Evolutionary conservation across 2,113 vertebrate species (phyloP), one percentile per base, ranked within the genome.

Genomic region (Pterocles burchelli): DNA sequence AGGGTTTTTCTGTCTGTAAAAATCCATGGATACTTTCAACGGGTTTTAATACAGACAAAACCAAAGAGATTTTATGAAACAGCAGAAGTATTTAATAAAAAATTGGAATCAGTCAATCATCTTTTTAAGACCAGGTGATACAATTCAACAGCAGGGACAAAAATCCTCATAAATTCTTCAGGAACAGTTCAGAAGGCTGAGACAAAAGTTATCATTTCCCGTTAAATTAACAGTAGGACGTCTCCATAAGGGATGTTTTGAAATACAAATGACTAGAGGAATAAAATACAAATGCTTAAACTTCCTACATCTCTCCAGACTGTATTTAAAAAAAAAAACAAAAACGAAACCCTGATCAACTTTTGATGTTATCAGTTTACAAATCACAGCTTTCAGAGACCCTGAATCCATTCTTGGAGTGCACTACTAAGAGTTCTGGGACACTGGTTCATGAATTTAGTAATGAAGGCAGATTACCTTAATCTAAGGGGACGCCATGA

Each of bases 401-500:
- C 28, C 65, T 8, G 14, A 33, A 68, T 17, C 4, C 13, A 7
- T 73, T 48, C 59, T 86, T 1, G 1, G 59, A 57, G 45, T 2
- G 36, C 36, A 12, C 19, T 61, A 33, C 29, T 76, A 15, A 1
- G 76, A 88, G 66, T 14, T 85, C 31, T 52, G 49, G 70, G 89
- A 83, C 70, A 33, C 77, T 43, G 46, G 25, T 8, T 71, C 88
- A 79, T 26, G 82, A 94, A 94, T 95, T 89, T 89, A 93, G 93
- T 79, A 81, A 96, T 84, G 94, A 95, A 80, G 91, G 83, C 46
- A 92, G 82, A 92, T 95, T 96, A 97, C 65, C 91, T 82, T 97
- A 96, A 97, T 95, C 48, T 85, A 93, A 97, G 82, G 83, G 89
- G 97, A 96, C 20, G 54, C 95, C 96, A 95, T 95, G 94, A 96